Percentiles rank a stretch among this genome's conserved stretches.
Evolutionary conservation across 2,113 vertebrate genomes (phyloP).

Genomic region (Plecotus auritus): DNA sequence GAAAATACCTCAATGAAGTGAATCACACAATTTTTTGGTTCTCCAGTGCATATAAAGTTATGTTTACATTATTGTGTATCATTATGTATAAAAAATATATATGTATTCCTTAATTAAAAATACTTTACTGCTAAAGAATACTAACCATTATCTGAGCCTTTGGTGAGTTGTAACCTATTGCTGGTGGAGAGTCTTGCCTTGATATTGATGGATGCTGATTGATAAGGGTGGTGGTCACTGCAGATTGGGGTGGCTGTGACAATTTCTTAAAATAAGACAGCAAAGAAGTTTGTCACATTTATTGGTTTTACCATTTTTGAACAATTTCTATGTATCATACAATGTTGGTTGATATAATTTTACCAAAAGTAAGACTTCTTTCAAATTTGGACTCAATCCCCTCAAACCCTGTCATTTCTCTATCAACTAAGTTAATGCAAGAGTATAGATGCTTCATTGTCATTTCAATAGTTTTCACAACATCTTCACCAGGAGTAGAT

Average conservation of each 20-base stretch:
- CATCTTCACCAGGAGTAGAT: not conserved
- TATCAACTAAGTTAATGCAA: not conserved
- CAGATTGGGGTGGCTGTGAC: not conserved
- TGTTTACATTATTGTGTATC: not conserved
- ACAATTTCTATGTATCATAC: not conserved
- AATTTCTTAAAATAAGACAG: not conserved
- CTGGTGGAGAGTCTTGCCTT: not conserved
- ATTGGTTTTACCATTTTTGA: not conserved
- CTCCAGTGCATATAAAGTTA: not conserved
- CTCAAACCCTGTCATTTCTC: not conserved
- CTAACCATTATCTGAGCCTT: not conserved
- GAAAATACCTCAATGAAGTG: not conserved
- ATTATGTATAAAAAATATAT: not conserved
- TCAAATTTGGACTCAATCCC: not conserved
- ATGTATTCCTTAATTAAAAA: not conserved
- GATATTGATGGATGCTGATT: not conserved
- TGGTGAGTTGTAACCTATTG: not conserved
- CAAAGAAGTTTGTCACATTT: not conserved
- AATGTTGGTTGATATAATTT: not conserved
- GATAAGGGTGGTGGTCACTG: not conserved
- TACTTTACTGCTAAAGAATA: not conserved
- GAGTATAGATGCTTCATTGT: not conserved
- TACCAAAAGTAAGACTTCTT: not conserved
- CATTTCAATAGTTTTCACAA: not conserved
- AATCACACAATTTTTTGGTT: not conserved